Conservation (phyloP, 2,888 invertebrate species). For the Allophyes oxyacanthae region DNA sequence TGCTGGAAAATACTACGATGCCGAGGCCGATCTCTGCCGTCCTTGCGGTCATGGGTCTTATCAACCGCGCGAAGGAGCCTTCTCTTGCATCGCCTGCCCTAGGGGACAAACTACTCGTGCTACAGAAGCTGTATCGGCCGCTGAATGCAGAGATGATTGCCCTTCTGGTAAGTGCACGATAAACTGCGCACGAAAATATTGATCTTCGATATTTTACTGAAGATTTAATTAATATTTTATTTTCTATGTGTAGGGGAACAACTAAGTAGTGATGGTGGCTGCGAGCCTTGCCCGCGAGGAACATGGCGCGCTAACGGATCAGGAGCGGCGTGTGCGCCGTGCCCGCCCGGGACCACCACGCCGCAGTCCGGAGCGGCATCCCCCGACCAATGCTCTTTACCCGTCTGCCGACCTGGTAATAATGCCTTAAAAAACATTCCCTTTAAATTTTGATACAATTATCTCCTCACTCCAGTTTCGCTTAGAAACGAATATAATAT, state of each 20-base stretch:
- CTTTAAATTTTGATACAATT: constrained; percentile 10
- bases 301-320: constrained; percentile 96
- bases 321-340: constrained; percentile 96
- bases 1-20: constrained; percentile 97
- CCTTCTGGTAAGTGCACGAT: constrained; percentile 85
- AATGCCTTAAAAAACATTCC: constrained; percentile 3
- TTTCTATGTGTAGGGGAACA: constrained; percentile 90
- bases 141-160: constrained; percentile 97
- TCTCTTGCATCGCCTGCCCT: constrained; percentile 96
- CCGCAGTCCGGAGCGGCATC: constrained; percentile 95
- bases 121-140: constrained; percentile 95
- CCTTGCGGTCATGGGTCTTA: constrained; percentile 98
- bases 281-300: constrained; percentile 97
- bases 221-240: not conserved
- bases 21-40: constrained; percentile 95
- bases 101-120: constrained; percentile 97
- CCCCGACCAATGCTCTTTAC: constrained; percentile 97
- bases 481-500: constrained; percentile 22
- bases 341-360: constrained; percentile 97
- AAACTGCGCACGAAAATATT: too few species aligned
- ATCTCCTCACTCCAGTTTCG: constrained; percentile 19
- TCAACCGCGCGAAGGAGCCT: constrained; percentile 97
- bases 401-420: constrained; percentile 93
- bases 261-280: constrained; percentile 95
- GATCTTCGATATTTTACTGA: too few species aligned